Evolutionary conservation across 2,113 vertebrate species (phyloP).

Genomic region (Aspidoscelis tigris): DNA sequence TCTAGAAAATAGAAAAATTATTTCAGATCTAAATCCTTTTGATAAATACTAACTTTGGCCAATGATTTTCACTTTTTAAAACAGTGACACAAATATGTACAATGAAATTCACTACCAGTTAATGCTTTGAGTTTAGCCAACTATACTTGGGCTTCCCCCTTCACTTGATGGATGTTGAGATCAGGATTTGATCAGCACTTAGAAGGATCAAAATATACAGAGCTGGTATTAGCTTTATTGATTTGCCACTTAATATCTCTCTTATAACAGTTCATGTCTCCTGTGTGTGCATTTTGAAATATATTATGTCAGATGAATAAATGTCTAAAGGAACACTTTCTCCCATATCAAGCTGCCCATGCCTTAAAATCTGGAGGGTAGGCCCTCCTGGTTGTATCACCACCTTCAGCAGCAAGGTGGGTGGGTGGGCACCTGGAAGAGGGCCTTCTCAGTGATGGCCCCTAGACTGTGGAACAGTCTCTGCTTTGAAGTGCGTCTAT

Average conservation of each 20-base stretch:
- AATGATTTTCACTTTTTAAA: not conserved
- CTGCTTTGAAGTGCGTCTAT: too few species aligned
- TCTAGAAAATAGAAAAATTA: not conserved
- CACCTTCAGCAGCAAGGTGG: too few species aligned
- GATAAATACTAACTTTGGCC: not conserved
- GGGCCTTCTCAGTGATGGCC: too few species aligned
- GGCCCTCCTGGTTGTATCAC: too few species aligned
- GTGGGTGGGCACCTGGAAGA: too few species aligned
- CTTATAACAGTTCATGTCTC: constrained; percentile 59
- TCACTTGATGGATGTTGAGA: constrained; percentile 54
- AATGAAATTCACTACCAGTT: constrained; percentile 11
- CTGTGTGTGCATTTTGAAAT: constrained; percentile 29
- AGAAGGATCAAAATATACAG: constrained; percentile 65
- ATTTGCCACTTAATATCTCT: constrained; percentile 63
- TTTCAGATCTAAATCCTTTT: not conserved
- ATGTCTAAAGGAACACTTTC: not conserved
- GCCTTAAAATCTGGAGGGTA: too few species aligned
- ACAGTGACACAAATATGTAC: not conserved
- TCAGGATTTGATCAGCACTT: constrained; percentile 58
- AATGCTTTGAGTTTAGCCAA: constrained; percentile 28
- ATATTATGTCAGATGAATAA: constrained; percentile 32
- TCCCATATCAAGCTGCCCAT: too few species aligned
- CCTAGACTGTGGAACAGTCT: too few species aligned
- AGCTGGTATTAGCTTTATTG: constrained; percentile 62
- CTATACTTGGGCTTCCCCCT: constrained; percentile 31